Evolutionary conservation across 2,113 vertebrate species (phyloP).

Genomic region (Loxodonta africana): DNA sequence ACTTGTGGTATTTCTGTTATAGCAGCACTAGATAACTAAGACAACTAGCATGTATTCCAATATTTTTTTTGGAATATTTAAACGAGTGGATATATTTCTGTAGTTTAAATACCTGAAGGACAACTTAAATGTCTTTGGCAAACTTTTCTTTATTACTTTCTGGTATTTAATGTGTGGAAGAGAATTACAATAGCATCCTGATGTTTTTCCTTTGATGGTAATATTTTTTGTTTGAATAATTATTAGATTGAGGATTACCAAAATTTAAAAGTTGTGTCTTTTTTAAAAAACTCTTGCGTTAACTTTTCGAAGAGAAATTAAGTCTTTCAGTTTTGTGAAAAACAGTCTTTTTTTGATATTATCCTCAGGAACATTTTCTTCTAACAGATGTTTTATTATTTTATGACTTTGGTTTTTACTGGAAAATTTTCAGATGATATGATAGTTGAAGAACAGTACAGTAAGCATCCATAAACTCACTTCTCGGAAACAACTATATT

Average conservation of each 20-base stretch:
- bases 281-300: background rate
- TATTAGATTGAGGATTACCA: background rate
- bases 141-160: background rate
- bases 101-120: too few relatives aligned
- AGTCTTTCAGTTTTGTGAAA: too few relatives aligned
- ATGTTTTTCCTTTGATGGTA: background rate
- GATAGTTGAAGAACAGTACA: background rate
- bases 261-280: background rate
- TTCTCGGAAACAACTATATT: conserved; percentile 27
- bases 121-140: background rate
- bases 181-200: background rate
- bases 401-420: too few relatives aligned
- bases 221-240: background rate
- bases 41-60: background rate
- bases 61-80: background rate
- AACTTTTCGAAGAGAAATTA: background rate
- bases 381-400: too few relatives aligned
- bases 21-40: too few relatives aligned
- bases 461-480: background rate
- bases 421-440: background rate
- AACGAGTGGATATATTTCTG: background rate
- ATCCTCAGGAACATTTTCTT: background rate
- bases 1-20: too few relatives aligned
- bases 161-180: background rate
- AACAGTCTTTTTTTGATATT: too few relatives aligned